Evolutionary conservation across 1,140 invertebrate species (phyloP).

Genomic region (Psix sp.): DNA sequence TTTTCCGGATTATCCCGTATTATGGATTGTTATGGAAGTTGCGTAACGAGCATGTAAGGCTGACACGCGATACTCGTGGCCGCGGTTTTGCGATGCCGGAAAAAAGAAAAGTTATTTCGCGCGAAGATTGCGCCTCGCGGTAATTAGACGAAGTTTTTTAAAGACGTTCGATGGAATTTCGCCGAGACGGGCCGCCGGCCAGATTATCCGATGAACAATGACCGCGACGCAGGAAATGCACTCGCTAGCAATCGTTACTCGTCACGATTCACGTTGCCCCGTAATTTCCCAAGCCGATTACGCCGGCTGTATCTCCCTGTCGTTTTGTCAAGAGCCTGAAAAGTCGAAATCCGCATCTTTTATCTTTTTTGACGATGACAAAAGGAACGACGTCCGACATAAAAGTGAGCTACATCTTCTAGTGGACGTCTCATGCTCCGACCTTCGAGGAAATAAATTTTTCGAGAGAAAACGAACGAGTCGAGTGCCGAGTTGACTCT

Average conservation of each 20-base stretch:
- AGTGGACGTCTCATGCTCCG: constrained; percentile 36
- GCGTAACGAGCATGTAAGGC: constrained; percentile 5
- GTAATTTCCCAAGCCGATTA: constrained; percentile 61
- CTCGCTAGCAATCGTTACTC: constrained; percentile 42
- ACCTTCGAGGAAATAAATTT: constrained; percentile 40
- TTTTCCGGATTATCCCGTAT: constrained; percentile 41
- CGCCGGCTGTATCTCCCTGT: constrained; percentile 31
- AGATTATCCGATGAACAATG: not conserved
- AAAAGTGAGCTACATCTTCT: constrained; percentile 42
- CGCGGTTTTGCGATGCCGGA: constrained; percentile 3
- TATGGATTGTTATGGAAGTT: constrained; percentile 30
- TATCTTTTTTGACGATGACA: constrained; percentile 26
- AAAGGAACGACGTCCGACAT: constrained; percentile 46
- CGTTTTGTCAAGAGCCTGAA: constrained; percentile 45
- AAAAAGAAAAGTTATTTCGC: constrained; percentile 19
- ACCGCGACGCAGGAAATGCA: constrained; percentile 14
- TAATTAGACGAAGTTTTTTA: constrained; percentile 41
- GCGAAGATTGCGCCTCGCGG: constrained; percentile 25
- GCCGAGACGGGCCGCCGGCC: no score
- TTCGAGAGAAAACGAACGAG: constrained; percentile 36
- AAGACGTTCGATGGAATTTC: constrained; percentile 21
- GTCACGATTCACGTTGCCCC: constrained; percentile 52
- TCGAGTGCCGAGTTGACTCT: constrained; percentile 39
- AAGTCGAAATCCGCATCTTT: constrained; percentile 31
- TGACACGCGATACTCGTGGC: constrained; percentile 29